These are phyloP conservation scores for Diglossa cyanea DNA, from an alignment of 2,797 vertebrate genomes.

Conservation along the genomic window DNA sequence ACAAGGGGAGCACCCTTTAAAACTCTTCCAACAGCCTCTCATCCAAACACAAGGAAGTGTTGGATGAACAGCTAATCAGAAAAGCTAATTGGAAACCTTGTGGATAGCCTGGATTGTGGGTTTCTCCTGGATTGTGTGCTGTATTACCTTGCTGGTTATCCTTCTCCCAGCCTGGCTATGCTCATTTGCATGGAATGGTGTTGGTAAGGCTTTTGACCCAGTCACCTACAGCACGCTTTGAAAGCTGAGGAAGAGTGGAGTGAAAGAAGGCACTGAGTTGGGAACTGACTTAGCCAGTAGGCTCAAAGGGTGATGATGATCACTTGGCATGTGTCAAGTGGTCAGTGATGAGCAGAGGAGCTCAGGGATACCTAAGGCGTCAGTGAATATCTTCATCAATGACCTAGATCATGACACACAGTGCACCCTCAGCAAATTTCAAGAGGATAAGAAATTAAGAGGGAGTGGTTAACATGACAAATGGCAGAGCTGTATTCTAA, in stretches of 20 bases:
- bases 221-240: background rate
- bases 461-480: slow-evolving; percentile 28
- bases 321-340: background rate
- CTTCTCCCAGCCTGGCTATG: background rate
- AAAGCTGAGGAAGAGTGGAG: background rate
- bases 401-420: slow-evolving; percentile 30
- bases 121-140: background rate
- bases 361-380: background rate
- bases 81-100: background rate
- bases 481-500: background rate
- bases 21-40: background rate
- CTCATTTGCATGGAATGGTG: background rate
- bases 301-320: background rate
- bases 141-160: background rate
- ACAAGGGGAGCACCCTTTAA: background rate
- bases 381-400: slow-evolving; percentile 5
- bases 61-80: background rate
- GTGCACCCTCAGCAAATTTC: slow-evolving; percentile 23
- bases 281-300: background rate
- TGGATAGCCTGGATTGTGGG: background rate
- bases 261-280: background rate
- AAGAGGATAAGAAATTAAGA: background rate
- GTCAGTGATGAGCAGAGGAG: background rate
- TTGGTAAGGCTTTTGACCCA: background rate
- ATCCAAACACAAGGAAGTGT: background rate